Evolutionary conservation across 2,113 vertebrate species (phyloP), one percentile per base, ranked within the genome.

Genomic region (Alligator mississippiensis): DNA sequence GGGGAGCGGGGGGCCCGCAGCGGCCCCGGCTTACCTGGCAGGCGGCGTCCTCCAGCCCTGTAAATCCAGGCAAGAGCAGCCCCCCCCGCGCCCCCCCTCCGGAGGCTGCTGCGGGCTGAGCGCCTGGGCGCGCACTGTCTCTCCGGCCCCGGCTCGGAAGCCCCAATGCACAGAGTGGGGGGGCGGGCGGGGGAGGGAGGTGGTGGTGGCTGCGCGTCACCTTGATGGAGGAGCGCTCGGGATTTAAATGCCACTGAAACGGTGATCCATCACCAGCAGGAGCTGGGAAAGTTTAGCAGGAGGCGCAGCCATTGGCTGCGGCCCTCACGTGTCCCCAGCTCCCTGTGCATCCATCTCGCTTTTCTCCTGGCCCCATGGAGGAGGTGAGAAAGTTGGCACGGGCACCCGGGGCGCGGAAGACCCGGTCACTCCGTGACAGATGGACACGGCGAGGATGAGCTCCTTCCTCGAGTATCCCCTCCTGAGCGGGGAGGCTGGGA

Each of bases 391-490:
- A 98, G 98, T 99, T 99, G 98, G 98, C 98, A 98, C 98, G 97
- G 98, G 98, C 98, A 99, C 98, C 98, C 97, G 88, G 98, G 98
- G 98, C 97, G 97, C 98, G 98, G 97, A 98, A 98, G 98, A 98
- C 97, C 97, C 97, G 96, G 97, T 97, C 98, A 98, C 97, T 96
- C 98, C 96, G 97, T 98, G 98, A 98, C 95, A 98, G 97, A 96
- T 97, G 97, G 97, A 98, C 98, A 92, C 98, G 98, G 98, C 98
- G 96, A 99, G 98, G 97, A 99, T 99, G 99, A 99, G 98, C 98
- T 99, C 98, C 97, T 99, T 99, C 97, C 96, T 99, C 98, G 99
- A 99, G 96, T 99, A 99, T 95, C 98, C 99, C 62, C 97, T 98
- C 94, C 97, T 98, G 84, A 98, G 98, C 98, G 98, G 98, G 94